Base-by-base conservation (phyloP, 2,888 invertebrate genomes). In the Polydrusus cervinus region DNA sequence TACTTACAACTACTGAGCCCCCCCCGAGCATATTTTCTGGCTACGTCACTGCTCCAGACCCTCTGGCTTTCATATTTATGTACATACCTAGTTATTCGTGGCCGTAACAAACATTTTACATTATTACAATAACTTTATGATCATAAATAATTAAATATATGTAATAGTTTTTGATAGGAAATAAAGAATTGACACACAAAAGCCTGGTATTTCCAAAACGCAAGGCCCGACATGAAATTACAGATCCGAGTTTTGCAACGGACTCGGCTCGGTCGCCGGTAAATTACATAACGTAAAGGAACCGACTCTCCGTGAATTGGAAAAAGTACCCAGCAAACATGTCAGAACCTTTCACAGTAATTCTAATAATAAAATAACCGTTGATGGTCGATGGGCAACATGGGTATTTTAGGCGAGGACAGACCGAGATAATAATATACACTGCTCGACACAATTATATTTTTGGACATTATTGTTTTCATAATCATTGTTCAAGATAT, bases 391-490 rank as follows among this genome's bases (percentile, higher is more conserved):
- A n/a, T n/a, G n/a, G n/a, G n/a, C n/a, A n/a, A n/a, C n/a, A n/a
- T n/a, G 57, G 38, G 34, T 57, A 57, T 57, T 38, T 57, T 9
- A 10, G 30, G 6, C 14, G 14, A 51, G 13, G 3, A 8, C 16
- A 38, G 5, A 5, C 25, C 5, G 25, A 25, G 5, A 25, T 30
- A 1, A n/a, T 18, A 8, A 7, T 9, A 43, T 71, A 71, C 53
- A 62, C 62, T 71, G 60, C 45, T 67, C 25, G 20, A 51, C 38
- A 61, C 16, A 51, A 20, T 49, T 1, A 3, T n/a, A n/a, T 49
- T 45, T 45, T 45, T 25, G 25, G 25, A 25, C 25, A 25, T 25
- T 5, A 25, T 25, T 5, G 25, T 3, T 25, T 3, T 25, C 5
- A 25, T 25, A 25, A n/a, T n/a, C n/a, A n/a, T n/a, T n/a, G n/a